Base-by-base conservation (phyloP, 2,797 vertebrate genomes). In the Antrozous pallidus region DNA sequence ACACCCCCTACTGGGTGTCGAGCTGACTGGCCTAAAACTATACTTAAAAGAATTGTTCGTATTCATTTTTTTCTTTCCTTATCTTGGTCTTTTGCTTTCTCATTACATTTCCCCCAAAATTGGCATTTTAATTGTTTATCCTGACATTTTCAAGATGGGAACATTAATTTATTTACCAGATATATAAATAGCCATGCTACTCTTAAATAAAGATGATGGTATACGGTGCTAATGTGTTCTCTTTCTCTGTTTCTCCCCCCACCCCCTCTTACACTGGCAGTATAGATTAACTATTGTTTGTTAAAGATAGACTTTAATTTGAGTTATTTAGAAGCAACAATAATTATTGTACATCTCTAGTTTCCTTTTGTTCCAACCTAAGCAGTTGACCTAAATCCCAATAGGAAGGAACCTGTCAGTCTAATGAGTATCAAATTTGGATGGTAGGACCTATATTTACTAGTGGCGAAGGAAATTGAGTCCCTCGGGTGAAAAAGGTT, bases 91-190 rank as follows among this genome's bases (percentile, higher is more conserved):
- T 90, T 5, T 91, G 33, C 45, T 92, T 94, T 45, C 45, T 51
- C 16, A 69, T 42, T 79, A 49, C 8, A 12, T 86, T 58, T 77
- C 33, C 28, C 69, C 14, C 31, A 6, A 88, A 51, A 88, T 74
- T 93, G 56, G 63, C 17, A 33, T 93, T 94, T 81, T 87, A 74
- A 49, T 88, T 94, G 74, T 95, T 84, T 54, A 75, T 78, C 47
- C 36, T 93, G 49, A 45, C 6, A 18, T n/a, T 87, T 90, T 51
- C 22, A 90, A 42, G 26, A 69, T 90, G 38, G 47, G 42, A 65
- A 78, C 20, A 28, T 65, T 90, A 78, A 69, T 84, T 56, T 89
- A 73, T 90, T 71, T 63, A 83, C 18, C 22, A 82, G 24, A 83
- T 73, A 6, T 82, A 14, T 49, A 36, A 61, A 14, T 56, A n/a